Base-by-base conservation (phyloP, 2,888 invertebrate species). In the Stenoptilia bipunctidactyla region DNA sequence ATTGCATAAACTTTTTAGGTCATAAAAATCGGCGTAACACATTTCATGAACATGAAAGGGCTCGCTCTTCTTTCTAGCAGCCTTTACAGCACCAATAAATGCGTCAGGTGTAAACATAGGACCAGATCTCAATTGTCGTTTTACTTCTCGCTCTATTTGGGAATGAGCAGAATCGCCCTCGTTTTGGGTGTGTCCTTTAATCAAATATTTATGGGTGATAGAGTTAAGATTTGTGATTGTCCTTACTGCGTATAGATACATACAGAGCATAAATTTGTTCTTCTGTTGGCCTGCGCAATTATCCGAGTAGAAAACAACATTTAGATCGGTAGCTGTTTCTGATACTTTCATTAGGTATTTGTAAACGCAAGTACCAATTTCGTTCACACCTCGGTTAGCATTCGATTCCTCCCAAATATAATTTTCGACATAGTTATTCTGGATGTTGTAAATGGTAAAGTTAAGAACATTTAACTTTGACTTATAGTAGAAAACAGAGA, bases 91-190 rank as follows among this genome's bases (percentile, higher is more conserved):
- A 9, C 36, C 9, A 14, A 49, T 36, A 27, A 42, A 45, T 35
- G 44, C 41, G 8, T 41, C 33, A 10, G 55, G 52, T 25, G 38
- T 42, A 37, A 54, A 53, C 15, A 53, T 51, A 20, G 55, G 48
- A 15, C 47, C 49, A 34, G 50, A 44, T 43, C 42, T 52, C 30
- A 54, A 30, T 39, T 51, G 42, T 37, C 48, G 46, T 42, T 51
- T 53, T 13, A 55, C 44, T 43, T 52, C 46, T 40, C 45, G 50
- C 38, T 58, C 55, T 34, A 51, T 57, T 25, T 55, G 46, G 37
- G 50, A 50, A 41, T 61, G 55, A 9, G 55, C 49, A 45, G 47
- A 53, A 46, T 56, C 56, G 14, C 51, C 58, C 41, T 54, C 54
- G 40, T 58, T 59, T 48, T 58, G 58, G 13, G 50, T 47, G 41